Evolutionary conservation across 2,888 invertebrate genomes (phyloP), one percentile per base, ranked within the genome.

Genomic region (Archips crataeganus): DNA sequence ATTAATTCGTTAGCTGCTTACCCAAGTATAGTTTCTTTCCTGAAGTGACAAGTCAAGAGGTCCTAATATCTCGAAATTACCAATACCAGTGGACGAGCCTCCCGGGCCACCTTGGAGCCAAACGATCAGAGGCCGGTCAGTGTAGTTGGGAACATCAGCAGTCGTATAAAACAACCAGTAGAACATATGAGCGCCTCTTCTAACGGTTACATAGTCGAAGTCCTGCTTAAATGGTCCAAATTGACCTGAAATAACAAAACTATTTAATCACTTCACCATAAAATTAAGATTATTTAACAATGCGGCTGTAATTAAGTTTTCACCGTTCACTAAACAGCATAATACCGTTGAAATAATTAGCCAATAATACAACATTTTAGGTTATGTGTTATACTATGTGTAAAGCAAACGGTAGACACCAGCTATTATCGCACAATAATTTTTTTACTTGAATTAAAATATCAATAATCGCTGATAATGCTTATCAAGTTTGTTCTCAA

Each of bases 91-190:
- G 6, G 97, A 97, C 0, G 97, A 97, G 0, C 96, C 97, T 0
- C 96, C 98, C 0, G 98, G 98, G 0, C 98, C 98, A 4, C 98
- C 98, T 95, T 98, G 97, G 11, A 98, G 93, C 98, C 98, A 98
- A 71, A 98, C 96, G n/a, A 98, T 92, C 39, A 98, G 90, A 0
- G 98, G 98, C 57, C 96, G 95, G 1, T 97, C 95, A 0, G 95
- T 95, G 82, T 96, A 95, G 61, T 93, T 93, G 4, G 82, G 78
- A 0, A 96, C 96, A 65, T 95, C 90, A 0, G 96, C 96, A 0
- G 96, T 96, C 13, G 97, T 97, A 83, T 97, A 97, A 84, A 97
- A 98, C 49, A 98, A 88, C 98, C 98, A 98, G 95, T 97, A 98
- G 88, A 98, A 98, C 96, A 97, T 97, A 80, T 97, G 96, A 0